phyloP scores from a whole-genome alignment of 1,140 invertebrate species.

The Fopius arisanus region DNA sequence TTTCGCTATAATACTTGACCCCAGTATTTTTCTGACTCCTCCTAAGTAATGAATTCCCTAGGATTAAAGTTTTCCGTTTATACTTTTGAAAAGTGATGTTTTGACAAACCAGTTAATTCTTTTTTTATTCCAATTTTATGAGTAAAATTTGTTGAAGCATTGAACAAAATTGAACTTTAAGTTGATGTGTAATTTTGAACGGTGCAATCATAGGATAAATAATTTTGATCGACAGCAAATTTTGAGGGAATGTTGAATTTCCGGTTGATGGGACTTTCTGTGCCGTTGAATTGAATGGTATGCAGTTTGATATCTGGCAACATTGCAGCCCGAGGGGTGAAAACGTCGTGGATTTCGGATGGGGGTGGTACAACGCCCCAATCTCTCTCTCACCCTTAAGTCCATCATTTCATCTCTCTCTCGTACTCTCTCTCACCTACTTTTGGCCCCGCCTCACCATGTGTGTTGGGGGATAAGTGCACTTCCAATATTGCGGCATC shows the following conservation, averaged over 20 bases:
- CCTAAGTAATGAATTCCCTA: too few species aligned
- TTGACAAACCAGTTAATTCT: too few species aligned
- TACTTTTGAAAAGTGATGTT: too few species aligned
- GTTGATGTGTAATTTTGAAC: too few species aligned
- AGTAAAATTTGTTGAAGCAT: too few species aligned
- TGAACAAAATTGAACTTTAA: too few species aligned
- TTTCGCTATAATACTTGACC: too few species aligned
- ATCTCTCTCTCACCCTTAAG: neutral
- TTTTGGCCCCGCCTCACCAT: constrained; percentile 13
- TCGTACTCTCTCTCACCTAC: neutral
- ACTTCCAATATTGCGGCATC: constrained; percentile 31
- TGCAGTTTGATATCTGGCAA: neutral
- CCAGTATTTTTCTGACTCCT: too few species aligned
- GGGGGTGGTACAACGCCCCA: constrained; percentile 3
- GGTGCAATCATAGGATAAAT: too few species aligned
- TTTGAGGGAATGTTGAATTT: neutral
- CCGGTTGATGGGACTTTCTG: neutral
- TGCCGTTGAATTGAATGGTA: neutral
- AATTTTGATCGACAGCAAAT: neutral
- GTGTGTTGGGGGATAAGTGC: constrained; percentile 27
- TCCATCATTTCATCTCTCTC: neutral
- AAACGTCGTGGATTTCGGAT: constrained; percentile 16
- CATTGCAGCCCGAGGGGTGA: neutral
- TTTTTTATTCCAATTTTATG: too few species aligned
- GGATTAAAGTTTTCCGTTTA: too few species aligned